Evolutionary conservation across 2,888 invertebrate species (phyloP), one percentile per base, ranked within the genome.

Genomic region (Listrodromus nycthemerus): DNA sequence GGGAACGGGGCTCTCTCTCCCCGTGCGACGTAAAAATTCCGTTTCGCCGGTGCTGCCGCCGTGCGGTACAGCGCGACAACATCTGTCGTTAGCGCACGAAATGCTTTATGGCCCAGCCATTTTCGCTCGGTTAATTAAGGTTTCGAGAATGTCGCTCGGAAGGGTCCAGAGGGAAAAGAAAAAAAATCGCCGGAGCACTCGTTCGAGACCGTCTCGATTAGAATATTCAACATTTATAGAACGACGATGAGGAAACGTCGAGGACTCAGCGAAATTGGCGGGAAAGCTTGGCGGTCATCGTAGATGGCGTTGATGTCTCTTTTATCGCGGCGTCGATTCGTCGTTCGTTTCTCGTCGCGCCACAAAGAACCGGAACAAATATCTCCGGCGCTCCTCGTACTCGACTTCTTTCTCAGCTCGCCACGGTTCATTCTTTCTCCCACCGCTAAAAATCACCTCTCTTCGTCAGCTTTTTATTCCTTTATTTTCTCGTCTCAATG

Each of bases 111-210:
- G 19, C 61, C 37, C 66, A 70, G 75, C 82, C n/a, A n/a, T 19
- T 41, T 52, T 76, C 58, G 27, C 75, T 58, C 61, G 80, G 80
- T 83, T 80, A 83, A 83, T 83, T 83, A 83, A 76, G 83, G 65
- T 63, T 76, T 76, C 66, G 55, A 41, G 55, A 41, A 66, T n/a
- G n/a, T 55, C 37, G n/a, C 41, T 30, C 33, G 13, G 16, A 27
- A 24, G 24, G 52, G 8, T 66, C 30, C 66, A 67, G 69, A 58
- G 76, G 61, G 58, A 67, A 77, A 67, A n/a, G n/a, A 55, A 76
- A 67, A 67, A 67, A 77, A 67, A 67, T n/a, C 27, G n/a, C 66
- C 66, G 55, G 19, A 27, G 24, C 41, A 77, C 24, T 37, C 50
- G 8, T 76, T 52, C 66, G 7, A 10, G n/a, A 19, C n/a, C 30